Evolutionary conservation across 1,140 invertebrate species (phyloP).

Genomic region (Pentalonia nigronervosa): DNA sequence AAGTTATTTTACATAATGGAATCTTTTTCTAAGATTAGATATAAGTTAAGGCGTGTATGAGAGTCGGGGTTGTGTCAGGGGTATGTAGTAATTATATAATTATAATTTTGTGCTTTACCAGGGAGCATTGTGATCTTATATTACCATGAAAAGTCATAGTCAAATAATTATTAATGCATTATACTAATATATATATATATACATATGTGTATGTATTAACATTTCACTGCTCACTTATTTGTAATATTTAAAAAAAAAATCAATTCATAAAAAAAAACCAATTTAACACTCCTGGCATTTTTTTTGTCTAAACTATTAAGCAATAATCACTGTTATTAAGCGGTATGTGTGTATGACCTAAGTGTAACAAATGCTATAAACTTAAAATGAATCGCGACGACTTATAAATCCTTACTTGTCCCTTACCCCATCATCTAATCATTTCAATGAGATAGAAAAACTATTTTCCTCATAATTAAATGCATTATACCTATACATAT

Average conservation of each 20-base stretch:
- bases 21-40: slow-evolving; percentile 49
- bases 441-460: not conserved
- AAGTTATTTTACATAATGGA: slow-evolving; percentile 54
- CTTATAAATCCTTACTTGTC: not conserved
- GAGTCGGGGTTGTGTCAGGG: slow-evolving; percentile 32
- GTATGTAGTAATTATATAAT: slow-evolving; percentile 15
- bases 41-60: slow-evolving; percentile 23
- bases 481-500: not conserved
- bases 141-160: slow-evolving; percentile 47
- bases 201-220: not conserved
- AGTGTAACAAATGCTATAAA: slow-evolving; percentile 15
- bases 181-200: slow-evolving; percentile 23
- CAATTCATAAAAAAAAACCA: not conserved
- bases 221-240: slow-evolving; percentile 45
- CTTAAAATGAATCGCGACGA: slow-evolving; percentile 1
- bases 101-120: slow-evolving; percentile 13
- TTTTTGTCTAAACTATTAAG: slow-evolving; percentile 40
- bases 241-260: slow-evolving; percentile 43
- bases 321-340: slow-evolving; percentile 37
- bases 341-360: not conserved
- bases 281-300: slow-evolving; percentile 34
- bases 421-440: not conserved
- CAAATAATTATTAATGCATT: slow-evolving; percentile 42
- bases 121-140: slow-evolving; percentile 38
- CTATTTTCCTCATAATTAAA: slow-evolving; percentile 26